phyloP scores from a whole-genome alignment of 2,797 vertebrate species.

The Arremon aurantiirostris region DNA sequence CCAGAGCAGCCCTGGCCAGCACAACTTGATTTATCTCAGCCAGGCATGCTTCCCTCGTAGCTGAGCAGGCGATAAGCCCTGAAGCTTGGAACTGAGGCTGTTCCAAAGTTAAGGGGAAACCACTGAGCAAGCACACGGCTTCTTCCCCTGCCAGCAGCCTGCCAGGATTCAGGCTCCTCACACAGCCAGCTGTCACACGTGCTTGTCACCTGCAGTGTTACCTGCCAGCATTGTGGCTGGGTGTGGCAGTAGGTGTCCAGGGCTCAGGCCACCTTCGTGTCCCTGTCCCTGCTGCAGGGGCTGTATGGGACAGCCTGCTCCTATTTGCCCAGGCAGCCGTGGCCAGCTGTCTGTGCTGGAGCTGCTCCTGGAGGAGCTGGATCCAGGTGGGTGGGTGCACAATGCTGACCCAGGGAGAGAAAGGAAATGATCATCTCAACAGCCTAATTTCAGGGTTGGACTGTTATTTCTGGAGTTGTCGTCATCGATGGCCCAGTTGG shows the following conservation, averaged over 20 bases:
- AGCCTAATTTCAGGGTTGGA: background rate
- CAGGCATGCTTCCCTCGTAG: conserved; percentile 53
- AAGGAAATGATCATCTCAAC: background rate
- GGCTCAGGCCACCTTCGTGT: background rate
- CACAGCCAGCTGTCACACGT: background rate
- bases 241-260: fast-evolving
- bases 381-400: background rate
- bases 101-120: conserved; percentile 48
- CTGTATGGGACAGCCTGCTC: background rate
- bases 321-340: background rate
- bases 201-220: background rate
- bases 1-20: conserved; percentile 41
- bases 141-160: background rate
- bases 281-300: background rate
- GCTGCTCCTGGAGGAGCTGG: background rate
- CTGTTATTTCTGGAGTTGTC: conserved; percentile 2
- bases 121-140: background rate
- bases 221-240: background rate
- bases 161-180: background rate
- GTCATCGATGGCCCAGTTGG: fast-evolving
- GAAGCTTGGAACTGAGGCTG: background rate
- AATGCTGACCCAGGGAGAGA: background rate
- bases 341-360: background rate
- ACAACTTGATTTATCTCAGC: conserved; percentile 36
- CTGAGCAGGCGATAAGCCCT: background rate